Evolutionary conservation across 2,888 invertebrate genomes (phyloP).

Genomic region (Hydropsyche betteni): DNA sequence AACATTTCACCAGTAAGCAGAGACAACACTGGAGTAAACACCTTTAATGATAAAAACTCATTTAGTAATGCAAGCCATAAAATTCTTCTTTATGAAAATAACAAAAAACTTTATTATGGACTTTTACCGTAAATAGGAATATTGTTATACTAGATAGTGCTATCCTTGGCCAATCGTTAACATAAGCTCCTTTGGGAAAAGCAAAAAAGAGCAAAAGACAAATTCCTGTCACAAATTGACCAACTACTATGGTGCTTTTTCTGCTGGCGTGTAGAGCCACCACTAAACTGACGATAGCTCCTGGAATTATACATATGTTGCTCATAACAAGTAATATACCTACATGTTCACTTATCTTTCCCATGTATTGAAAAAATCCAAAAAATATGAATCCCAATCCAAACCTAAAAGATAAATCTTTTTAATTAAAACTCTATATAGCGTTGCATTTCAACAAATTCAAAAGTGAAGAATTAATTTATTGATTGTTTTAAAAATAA

Average conservation of each 20-base stretch:
- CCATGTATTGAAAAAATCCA: slow-evolving; percentile 69
- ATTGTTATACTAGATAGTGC: slow-evolving; percentile 71
- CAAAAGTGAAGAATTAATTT: too few species aligned
- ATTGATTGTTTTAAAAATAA: too few species aligned
- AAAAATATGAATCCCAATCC: slow-evolving; percentile 68
- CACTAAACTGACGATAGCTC: slow-evolving; percentile 64
- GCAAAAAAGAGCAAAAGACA: slow-evolving; percentile 65
- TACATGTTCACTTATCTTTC: slow-evolving; percentile 65
- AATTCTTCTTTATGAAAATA: too few species aligned
- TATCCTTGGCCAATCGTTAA: slow-evolving; percentile 67
- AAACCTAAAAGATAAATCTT: slow-evolving; percentile 60
- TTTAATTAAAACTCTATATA: too few species aligned
- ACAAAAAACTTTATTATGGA: too few species aligned
- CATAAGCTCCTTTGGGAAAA: slow-evolving; percentile 61
- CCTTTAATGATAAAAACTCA: slow-evolving; percentile 55
- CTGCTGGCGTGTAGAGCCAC: slow-evolving; percentile 64
- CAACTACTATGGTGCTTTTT: slow-evolving; percentile 62
- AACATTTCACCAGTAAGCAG: slow-evolving; percentile 81
- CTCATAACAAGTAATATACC: slow-evolving; percentile 66
- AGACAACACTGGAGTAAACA: slow-evolving; percentile 69
- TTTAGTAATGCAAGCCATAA: too few species aligned
- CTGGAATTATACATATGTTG: slow-evolving; percentile 66
- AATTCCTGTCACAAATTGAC: slow-evolving; percentile 62
- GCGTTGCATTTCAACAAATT: too few species aligned
- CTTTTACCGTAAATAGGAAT: slow-evolving; percentile 71